phyloP scores from a whole-genome alignment of 1,140 invertebrate genomes.

The Apis dorsata region DNA sequence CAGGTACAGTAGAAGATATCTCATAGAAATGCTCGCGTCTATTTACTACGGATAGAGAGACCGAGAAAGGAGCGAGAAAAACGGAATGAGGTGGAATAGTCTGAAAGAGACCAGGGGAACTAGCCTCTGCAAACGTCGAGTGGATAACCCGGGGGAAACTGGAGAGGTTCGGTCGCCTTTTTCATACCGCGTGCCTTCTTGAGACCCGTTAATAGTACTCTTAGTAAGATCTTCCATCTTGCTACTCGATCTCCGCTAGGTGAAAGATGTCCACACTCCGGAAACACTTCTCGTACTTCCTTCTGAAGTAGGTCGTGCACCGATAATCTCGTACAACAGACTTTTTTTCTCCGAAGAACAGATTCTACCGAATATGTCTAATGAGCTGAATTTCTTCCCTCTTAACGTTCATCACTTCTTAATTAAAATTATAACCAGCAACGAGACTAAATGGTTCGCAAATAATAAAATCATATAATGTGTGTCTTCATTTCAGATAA shows the following conservation, averaged over 20 bases:
- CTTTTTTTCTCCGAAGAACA: neutral
- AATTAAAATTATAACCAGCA: slow-evolving; percentile 19
- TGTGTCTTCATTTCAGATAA: neutral
- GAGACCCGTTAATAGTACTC: slow-evolving; percentile 55
- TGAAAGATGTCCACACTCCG: slow-evolving; percentile 46
- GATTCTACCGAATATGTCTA: neutral
- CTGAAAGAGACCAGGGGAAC: slow-evolving; percentile 49
- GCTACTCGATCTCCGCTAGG: slow-evolving; percentile 47
- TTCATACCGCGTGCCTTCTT: slow-evolving; percentile 43
- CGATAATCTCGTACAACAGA: slow-evolving; percentile 6
- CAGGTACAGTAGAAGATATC: slow-evolving; percentile 51
- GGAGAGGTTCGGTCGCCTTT: slow-evolving; percentile 57
- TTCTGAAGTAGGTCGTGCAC: slow-evolving; percentile 37
- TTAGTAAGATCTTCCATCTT: slow-evolving; percentile 57
- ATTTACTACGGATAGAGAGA: slow-evolving; percentile 53
- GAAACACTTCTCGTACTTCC: slow-evolving; percentile 48
- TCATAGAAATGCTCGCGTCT: slow-evolving; percentile 62
- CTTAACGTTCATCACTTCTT: slow-evolving; percentile 28
- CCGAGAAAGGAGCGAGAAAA: slow-evolving; percentile 6
- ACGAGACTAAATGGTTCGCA: neutral
- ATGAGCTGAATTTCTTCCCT: slow-evolving; percentile 9
- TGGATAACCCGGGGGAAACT: slow-evolving; percentile 51
- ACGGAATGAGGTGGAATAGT: slow-evolving; percentile 10
- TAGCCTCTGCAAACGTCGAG: slow-evolving; percentile 55
- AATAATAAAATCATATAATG: neutral